These are phyloP conservation scores for Takifugu flavidus DNA, from an alignment of 2,113 vertebrate species.

Conservation along the genomic window DNA sequence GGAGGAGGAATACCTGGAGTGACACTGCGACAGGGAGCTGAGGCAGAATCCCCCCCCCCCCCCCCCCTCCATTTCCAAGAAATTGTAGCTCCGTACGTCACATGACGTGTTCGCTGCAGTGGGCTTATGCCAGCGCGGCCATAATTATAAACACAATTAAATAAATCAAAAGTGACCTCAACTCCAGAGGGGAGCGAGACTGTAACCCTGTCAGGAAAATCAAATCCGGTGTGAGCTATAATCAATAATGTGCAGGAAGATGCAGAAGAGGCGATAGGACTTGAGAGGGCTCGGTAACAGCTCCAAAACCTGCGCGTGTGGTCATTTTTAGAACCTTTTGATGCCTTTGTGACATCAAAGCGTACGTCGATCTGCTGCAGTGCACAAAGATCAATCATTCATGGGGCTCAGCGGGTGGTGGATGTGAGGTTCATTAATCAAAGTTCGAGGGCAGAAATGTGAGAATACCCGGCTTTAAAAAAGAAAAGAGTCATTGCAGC, in stretches of 20 bases:
- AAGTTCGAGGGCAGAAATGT: neutral
- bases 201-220: neutral
- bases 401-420: neutral
- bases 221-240: neutral
- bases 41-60: conserved; percentile 40
- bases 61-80: conserved; percentile 38
- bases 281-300: too few species aligned
- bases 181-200: neutral
- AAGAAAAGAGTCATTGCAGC: neutral
- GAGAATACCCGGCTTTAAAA: neutral
- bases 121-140: conserved; percentile 26
- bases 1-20: conserved; percentile 68
- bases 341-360: conserved; percentile 3
- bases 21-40: conserved; percentile 68
- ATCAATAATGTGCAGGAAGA: neutral
- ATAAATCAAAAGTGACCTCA: neutral
- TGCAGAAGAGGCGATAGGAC: conserved; percentile 7
- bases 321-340: conserved; percentile 13
- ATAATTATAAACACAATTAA: neutral
- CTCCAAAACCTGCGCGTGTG: conserved; percentile 11
- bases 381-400: conserved; percentile 11
- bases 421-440: neutral
- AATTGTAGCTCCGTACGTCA: conserved; percentile 49
- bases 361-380: conserved; percentile 23
- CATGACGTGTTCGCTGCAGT: conserved; percentile 61